These are phyloP conservation scores for Tylochromis polylepis DNA, from an alignment of 2,113 vertebrate species.

Conservation along the genomic window DNA sequence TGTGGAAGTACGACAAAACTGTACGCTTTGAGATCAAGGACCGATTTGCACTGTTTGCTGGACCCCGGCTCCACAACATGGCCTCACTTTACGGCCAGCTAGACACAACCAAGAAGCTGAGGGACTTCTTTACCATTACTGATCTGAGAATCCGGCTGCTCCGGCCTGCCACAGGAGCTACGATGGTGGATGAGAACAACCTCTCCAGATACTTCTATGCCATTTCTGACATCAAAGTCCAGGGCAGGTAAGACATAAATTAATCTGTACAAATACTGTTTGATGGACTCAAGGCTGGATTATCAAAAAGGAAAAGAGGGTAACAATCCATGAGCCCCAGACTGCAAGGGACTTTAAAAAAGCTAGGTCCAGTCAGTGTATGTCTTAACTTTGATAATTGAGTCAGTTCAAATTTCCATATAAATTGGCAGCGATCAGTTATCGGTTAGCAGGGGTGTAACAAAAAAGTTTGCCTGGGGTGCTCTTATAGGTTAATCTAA, in stretches of 20 bases:
- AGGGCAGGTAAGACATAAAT: conserved; percentile 87
- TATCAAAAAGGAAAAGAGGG: background rate
- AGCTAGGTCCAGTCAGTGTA: background rate
- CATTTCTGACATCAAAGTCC: conserved; percentile 96
- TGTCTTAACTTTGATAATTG: background rate
- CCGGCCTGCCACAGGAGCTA: conserved; percentile 90
- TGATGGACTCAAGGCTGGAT: background rate
- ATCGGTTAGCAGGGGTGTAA: background rate
- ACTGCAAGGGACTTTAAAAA: background rate
- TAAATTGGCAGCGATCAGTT: background rate
- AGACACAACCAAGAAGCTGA: conserved; percentile 96
- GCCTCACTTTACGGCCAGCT: conserved; percentile 96
- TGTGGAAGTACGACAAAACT: conserved; percentile 93
- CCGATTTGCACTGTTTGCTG: conserved; percentile 94
- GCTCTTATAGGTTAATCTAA: background rate
- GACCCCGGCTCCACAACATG: conserved; percentile 95
- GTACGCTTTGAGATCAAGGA: conserved; percentile 99
- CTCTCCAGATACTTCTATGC: conserved; percentile 97
- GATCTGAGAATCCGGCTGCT: conserved; percentile 93
- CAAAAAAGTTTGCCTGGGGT: background rate
- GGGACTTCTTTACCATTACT: conserved; percentile 98
- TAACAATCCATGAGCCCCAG: background rate
- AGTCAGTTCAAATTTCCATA: background rate
- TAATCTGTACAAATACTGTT: background rate
- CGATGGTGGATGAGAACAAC: conserved; percentile 91